phyloP scores from a whole-genome alignment of 1,140 invertebrate species.

The Penaeus japonicus region DNA sequence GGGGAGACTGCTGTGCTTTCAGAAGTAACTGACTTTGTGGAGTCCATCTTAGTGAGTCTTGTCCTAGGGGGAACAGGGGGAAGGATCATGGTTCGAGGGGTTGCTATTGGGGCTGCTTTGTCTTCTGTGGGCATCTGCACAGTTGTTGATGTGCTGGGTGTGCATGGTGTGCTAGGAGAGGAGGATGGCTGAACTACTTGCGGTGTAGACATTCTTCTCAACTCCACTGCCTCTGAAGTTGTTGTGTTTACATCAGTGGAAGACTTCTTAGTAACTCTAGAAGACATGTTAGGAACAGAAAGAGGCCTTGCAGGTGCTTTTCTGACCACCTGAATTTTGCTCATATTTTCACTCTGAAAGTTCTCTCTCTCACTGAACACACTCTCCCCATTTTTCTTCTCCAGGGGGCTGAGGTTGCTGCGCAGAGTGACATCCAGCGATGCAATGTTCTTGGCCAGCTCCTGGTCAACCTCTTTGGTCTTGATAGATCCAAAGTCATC shows the following conservation, averaged over 20 bases:
- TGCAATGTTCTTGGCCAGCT: constrained; percentile 50
- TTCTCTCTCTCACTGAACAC: constrained; percentile 31
- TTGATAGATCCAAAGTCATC: constrained; percentile 56
- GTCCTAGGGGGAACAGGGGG: constrained; percentile 19
- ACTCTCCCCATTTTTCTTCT: constrained; percentile 21
- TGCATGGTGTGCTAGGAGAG: background rate
- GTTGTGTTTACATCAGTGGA: no score
- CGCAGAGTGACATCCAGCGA: constrained; percentile 33
- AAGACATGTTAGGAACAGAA: no score
- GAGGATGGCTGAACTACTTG: no score
- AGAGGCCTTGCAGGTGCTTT: no score
- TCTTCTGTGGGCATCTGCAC: background rate
- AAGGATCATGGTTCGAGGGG: background rate
- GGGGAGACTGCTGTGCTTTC: no score
- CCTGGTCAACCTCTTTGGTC: constrained; percentile 38
- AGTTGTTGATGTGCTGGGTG: background rate
- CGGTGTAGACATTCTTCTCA: no score
- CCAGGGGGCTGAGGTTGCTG: background rate
- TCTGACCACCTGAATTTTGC: background rate
- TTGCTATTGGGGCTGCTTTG: background rate
- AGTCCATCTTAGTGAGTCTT: background rate
- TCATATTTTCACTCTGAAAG: background rate
- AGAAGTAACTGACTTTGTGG: background rate
- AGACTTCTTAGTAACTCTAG: no score
- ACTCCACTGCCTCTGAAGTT: no score